Conservation (phyloP, 2,888 invertebrate species). For the Xanthorhoe designata region DNA sequence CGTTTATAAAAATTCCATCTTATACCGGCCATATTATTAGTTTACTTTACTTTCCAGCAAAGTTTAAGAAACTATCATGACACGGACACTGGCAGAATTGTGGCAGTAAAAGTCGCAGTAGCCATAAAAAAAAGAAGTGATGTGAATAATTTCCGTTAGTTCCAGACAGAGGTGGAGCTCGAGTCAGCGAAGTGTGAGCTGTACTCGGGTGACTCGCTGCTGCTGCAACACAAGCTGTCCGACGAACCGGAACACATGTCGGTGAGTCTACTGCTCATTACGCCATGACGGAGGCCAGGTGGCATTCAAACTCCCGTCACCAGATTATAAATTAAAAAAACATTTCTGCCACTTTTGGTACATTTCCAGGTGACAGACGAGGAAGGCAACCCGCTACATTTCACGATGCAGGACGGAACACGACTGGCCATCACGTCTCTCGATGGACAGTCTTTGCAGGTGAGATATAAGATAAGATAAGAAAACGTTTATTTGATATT, state of each 20-base stretch:
- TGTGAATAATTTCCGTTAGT: not conserved
- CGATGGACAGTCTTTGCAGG: constrained; percentile 81
- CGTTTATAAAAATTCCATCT: no score
- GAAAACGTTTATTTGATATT: no score
- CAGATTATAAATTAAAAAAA: no score
- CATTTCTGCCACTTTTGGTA: not conserved
- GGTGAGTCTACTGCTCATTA: constrained; percentile 47
- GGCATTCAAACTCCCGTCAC: no score
- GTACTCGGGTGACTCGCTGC: constrained; percentile 58
- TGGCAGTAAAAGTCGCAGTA: no score
- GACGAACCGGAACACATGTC: constrained; percentile 53
- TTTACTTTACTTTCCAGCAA: no score
- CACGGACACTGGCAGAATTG: no score
- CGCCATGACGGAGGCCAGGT: no score
- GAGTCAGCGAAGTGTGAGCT: constrained; percentile 34
- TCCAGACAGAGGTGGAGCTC: constrained; percentile 35
- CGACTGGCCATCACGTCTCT: constrained; percentile 87
- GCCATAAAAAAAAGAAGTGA: no score
- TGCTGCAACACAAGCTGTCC: constrained; percentile 50
- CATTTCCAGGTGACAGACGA: constrained; percentile 87
- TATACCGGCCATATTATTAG: no score
- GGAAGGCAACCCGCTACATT: constrained; percentile 88
- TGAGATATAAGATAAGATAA: constrained; percentile 44
- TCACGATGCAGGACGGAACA: constrained; percentile 89
- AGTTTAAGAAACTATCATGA: no score